Evolutionary conservation across 2,888 invertebrate species (phyloP).

Genomic region (Oscheius sp.): DNA sequence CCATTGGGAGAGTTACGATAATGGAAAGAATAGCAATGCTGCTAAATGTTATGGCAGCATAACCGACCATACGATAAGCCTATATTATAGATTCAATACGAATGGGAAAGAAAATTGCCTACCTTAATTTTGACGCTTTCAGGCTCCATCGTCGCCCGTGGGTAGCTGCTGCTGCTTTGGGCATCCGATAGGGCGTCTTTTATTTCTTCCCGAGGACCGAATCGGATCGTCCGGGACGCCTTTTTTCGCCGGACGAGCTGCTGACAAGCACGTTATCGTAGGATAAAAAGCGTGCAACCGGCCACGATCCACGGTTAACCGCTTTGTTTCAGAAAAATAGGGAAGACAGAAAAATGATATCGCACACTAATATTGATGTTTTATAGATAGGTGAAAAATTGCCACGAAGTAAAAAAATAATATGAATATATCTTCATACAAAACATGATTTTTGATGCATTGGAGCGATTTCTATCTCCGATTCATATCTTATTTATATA

Average conservation of each 20-base stretch:
- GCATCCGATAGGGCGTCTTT: not conserved
- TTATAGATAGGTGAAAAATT: too few species aligned
- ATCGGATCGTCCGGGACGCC: slow-evolving; percentile 24
- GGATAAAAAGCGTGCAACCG: slow-evolving; percentile 24
- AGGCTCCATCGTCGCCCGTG: too few species aligned
- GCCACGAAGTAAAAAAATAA: too few species aligned
- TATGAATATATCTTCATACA: too few species aligned
- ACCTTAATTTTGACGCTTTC: slow-evolving; percentile 33
- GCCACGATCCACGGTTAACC: slow-evolving; percentile 15
- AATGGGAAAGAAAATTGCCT: too few species aligned
- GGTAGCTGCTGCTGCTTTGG: not conserved
- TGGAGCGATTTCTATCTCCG: too few species aligned
- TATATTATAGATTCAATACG: too few species aligned
- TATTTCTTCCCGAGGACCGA: slow-evolving; percentile 17
- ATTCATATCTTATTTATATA: too few species aligned
- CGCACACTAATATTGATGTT: too few species aligned
- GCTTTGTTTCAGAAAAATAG: slow-evolving; percentile 20
- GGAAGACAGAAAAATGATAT: too few species aligned
- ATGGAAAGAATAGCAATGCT: slow-evolving; percentile 45
- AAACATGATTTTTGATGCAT: too few species aligned
- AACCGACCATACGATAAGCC: slow-evolving; percentile 51
- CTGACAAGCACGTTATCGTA: slow-evolving; percentile 29
- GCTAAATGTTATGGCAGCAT: slow-evolving; percentile 51
- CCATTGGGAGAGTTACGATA: slow-evolving; percentile 49
- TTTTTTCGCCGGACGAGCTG: slow-evolving; percentile 23